Percentiles rank a stretch among this genome's conserved stretches.
phyloP scores from a whole-genome alignment of 37 sponge, comb jelly and placozoan species.

The Aplysina aerophoba region DNA sequence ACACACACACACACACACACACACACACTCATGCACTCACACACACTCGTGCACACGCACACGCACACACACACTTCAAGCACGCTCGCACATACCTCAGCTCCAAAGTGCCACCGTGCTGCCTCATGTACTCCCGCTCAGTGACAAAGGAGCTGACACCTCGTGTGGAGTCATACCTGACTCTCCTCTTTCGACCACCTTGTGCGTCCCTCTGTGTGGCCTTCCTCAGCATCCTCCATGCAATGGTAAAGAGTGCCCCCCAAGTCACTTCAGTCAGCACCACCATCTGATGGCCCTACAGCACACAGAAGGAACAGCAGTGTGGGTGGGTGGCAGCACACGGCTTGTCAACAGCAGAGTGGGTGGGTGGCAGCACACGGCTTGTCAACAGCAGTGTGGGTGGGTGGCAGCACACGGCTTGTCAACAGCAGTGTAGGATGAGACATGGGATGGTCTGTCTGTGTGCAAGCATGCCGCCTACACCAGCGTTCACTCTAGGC shows the following conservation, averaged over 20 bases:
- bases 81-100: no score
- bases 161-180: not conserved
- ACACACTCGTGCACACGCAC: conserved; percentile 21
- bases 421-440: no score
- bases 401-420: no score
- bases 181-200: not conserved
- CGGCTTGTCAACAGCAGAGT: no score
- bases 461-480: no score
- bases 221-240: not conserved
- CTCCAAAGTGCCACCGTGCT: no score
- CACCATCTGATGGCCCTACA: not conserved
- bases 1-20: conserved; percentile 38
- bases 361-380: no score
- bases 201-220: not conserved
- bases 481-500: no score
- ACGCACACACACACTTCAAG: conserved; percentile 10
- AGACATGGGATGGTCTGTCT: no score
- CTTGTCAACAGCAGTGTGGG: no score
- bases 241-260: no score
- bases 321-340: no score
- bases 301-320: not conserved
- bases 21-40: conserved; percentile 25
- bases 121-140: conserved; percentile 1
- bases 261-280: not conserved
- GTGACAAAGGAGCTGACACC: not conserved